Percentiles rank a stretch among this genome's conserved stretches.
Evolutionary conservation across 2,888 invertebrate genomes (phyloP).

Genomic region (Bembecia ichneumoniformis): DNA sequence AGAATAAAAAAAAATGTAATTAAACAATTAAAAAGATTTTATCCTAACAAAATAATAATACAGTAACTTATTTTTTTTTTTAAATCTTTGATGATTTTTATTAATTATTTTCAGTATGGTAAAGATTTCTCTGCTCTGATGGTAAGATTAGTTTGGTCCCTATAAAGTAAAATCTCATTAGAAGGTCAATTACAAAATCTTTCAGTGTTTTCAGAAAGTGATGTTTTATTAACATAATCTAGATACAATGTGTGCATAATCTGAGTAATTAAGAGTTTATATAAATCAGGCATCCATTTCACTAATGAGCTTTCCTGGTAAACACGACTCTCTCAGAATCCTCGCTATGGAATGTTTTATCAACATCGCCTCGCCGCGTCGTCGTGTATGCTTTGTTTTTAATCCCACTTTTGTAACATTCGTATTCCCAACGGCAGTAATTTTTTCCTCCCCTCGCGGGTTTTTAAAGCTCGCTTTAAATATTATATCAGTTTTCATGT

Average conservation of each 20-base stretch:
- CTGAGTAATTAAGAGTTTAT: slow-evolving; percentile 21
- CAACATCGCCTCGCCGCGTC: slow-evolving; percentile 16
- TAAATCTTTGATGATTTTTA: too few species aligned
- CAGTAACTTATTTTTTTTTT: too few species aligned
- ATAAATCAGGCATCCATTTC: slow-evolving; percentile 26
- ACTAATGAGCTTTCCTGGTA: slow-evolving; percentile 30
- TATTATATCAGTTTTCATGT: slow-evolving; percentile 65
- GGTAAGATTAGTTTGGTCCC: too few species aligned
- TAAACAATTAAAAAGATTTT: too few species aligned
- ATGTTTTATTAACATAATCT: too few species aligned
- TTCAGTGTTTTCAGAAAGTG: too few species aligned
- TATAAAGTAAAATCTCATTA: too few species aligned
- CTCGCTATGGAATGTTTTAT: slow-evolving; percentile 4
- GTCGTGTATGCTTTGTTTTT: slow-evolving; percentile 27
- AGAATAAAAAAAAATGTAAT: too few species aligned
- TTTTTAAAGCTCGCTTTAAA: slow-evolving; percentile 56
- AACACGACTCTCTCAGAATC: not conserved
- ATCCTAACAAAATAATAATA: too few species aligned
- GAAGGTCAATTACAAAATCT: too few species aligned
- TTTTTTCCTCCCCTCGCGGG: slow-evolving; percentile 43
- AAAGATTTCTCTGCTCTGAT: too few species aligned
- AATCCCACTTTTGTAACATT: slow-evolving; percentile 12
- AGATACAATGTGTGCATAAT: slow-evolving; percentile 1
- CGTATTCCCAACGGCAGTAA: slow-evolving; percentile 50
- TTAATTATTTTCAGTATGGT: too few species aligned